Evolutionary conservation across 2,113 vertebrate genomes (phyloP).

Genomic region (Heloderma charlesbogerti): DNA sequence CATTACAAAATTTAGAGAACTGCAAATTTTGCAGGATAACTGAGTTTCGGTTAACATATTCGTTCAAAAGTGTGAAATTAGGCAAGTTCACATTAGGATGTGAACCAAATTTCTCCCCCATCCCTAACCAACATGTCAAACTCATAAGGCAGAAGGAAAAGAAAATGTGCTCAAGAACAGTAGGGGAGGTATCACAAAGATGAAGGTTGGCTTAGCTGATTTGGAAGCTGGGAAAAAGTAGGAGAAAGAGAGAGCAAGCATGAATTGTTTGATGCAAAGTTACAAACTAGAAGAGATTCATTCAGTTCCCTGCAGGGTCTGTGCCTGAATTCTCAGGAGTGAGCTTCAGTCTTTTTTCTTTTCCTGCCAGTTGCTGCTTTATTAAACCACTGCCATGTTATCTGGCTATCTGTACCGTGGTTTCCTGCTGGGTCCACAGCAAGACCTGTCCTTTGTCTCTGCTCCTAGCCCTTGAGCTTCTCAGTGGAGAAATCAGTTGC

Average conservation of each 20-base stretch:
- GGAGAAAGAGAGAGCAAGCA: neutral
- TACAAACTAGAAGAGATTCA: slow-evolving; percentile 7
- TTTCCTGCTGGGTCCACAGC: slow-evolving; percentile 37
- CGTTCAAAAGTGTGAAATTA: too few species aligned
- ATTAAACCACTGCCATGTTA: slow-evolving; percentile 38
- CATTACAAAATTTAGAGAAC: too few species aligned
- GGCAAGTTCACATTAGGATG: too few species aligned
- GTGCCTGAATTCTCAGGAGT: neutral
- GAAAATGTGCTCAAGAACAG: neutral
- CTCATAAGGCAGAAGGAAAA: neutral
- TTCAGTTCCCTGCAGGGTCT: neutral
- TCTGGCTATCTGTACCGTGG: slow-evolving; percentile 6
- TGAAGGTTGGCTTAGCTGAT: neutral
- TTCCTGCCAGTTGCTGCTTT: neutral
- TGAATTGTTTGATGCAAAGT: neutral
- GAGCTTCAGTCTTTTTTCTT: neutral
- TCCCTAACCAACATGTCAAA: too few species aligned
- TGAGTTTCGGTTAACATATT: too few species aligned
- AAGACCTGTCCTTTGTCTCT: slow-evolving; percentile 21
- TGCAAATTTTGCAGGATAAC: too few species aligned
- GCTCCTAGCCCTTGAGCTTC: slow-evolving; percentile 45
- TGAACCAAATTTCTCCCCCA: too few species aligned
- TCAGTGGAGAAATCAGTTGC: slow-evolving; percentile 54
- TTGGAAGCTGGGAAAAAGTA: neutral
- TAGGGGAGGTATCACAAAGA: neutral